These are phyloP conservation scores for Trichomalopsis sarcophagae DNA, from an alignment of 1,140 invertebrate genomes.

Conservation along the genomic window DNA sequence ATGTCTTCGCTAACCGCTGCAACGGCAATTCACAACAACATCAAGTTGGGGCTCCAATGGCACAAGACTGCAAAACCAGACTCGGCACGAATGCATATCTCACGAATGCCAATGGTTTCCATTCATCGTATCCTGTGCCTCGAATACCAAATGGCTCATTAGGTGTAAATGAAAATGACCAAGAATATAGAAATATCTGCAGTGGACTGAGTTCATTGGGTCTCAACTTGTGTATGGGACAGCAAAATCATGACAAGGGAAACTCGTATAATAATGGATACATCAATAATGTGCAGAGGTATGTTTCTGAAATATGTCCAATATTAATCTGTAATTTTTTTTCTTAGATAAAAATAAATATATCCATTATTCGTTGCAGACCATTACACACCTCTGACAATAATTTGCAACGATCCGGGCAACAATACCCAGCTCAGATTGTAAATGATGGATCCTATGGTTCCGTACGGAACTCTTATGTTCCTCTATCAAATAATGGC, in stretches of 20 bases:
- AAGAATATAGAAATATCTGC: slow-evolving; percentile 61
- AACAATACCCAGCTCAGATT: slow-evolving; percentile 41
- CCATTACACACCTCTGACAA: slow-evolving; percentile 39
- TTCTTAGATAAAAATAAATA: background rate
- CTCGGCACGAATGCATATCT: slow-evolving; percentile 43
- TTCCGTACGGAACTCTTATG: slow-evolving; percentile 25
- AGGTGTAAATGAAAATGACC: slow-evolving; percentile 57
- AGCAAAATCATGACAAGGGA: slow-evolving; percentile 53
- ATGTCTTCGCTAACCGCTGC: slow-evolving; percentile 60
- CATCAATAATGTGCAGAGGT: slow-evolving; percentile 51
- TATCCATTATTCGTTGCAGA: slow-evolving; percentile 20
- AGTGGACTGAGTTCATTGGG: slow-evolving; percentile 59
- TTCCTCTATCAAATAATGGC: slow-evolving; percentile 47
- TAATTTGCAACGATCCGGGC: slow-evolving; percentile 24
- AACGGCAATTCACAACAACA: slow-evolving; percentile 58
- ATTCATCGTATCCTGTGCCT: slow-evolving; percentile 51
- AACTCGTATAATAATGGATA: slow-evolving; percentile 59
- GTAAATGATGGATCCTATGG: slow-evolving; percentile 36
- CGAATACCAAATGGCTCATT: slow-evolving; percentile 57
- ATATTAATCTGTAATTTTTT: background rate
- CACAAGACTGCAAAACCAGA: slow-evolving; percentile 38
- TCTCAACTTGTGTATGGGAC: slow-evolving; percentile 56
- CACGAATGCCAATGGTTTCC: slow-evolving; percentile 46
- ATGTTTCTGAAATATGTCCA: slow-evolving; percentile 32
- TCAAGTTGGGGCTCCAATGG: slow-evolving; percentile 21